Conservation (phyloP, 1,140 invertebrate genomes). For the Magallana gigas region DNA sequence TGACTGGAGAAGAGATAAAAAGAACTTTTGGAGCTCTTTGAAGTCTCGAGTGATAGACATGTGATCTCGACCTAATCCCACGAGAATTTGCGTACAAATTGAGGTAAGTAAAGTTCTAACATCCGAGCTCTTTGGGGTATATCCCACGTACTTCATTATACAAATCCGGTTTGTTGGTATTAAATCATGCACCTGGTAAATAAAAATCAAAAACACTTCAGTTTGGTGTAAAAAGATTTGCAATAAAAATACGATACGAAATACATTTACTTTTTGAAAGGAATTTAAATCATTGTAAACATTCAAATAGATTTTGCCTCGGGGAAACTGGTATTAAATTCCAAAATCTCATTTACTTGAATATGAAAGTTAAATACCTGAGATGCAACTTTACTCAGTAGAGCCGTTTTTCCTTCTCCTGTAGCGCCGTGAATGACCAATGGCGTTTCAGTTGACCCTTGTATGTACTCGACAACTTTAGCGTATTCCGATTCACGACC, state of each 20-base stretch:
- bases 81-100: slow-evolving; percentile 86
- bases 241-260: background rate
- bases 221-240: background rate
- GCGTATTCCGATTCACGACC: slow-evolving; percentile 91
- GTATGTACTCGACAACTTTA: slow-evolving; percentile 90
- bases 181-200: slow-evolving; percentile 82
- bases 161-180: slow-evolving; percentile 59
- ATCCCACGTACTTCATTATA: slow-evolving; percentile 71
- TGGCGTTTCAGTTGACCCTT: slow-evolving; percentile 86
- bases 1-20: slow-evolving; percentile 65
- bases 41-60: slow-evolving; percentile 66
- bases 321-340: background rate
- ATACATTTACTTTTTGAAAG: background rate
- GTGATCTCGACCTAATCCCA: slow-evolving; percentile 55
- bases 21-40: slow-evolving; percentile 69
- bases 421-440: slow-evolving; percentile 71
- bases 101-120: slow-evolving; percentile 95
- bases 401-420: slow-evolving; percentile 74
- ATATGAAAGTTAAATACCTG: slow-evolving; percentile 77
- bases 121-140: slow-evolving; percentile 77
- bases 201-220: background rate
- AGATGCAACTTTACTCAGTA: slow-evolving; percentile 79
- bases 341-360: too few relatives aligned
- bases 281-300: background rate
- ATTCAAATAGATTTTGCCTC: background rate